Base-by-base conservation (phyloP, 1,140 invertebrate species). In the Brachionus asplanchnoidis region DNA sequence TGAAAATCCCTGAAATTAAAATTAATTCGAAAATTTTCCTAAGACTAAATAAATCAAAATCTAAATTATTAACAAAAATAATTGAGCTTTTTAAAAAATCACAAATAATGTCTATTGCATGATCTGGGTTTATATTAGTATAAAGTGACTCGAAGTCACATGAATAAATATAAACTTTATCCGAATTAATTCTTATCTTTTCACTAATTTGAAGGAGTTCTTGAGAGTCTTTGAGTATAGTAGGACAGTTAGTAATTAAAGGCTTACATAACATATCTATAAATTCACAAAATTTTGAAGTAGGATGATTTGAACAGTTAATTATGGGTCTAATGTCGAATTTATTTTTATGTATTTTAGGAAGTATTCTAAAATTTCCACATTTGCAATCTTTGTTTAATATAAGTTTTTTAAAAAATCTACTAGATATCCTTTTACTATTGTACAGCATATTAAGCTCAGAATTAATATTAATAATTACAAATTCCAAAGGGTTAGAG, bases 311-410 rank as follows among this genome's bases (percentile, higher is more conserved):
- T 14, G 32, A 32, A 11, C 20, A 70, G 28, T 28, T 70, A 28
- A 70, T 70, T 14, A 70, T 70, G 9, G 66, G 66, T 70, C 66
- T 70, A n/a, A 70, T 70, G 11, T 28, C 66, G 66, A 70, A 70
- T 70, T 70, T 70, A 28, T 70, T 9, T 28, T 70, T 70, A 28
- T 70, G 66, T 28, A 70, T 70, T 32, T 70, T 70, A 0, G 66
- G 20, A 7, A 70, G 14, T 28, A 8, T 32, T 12, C 11, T 26
- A 32, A 70, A 70, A 9, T 23, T 70, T n/a, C 66, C 66, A 9
- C 26, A 12, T 70, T 36, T 70, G 32, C 26, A 11, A 70, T 70
- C 32, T 12, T 46, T n/a, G 44, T 26, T 70, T 7, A 28, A 26
- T 28, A 32, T 70, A 14, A 70, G 28, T 28, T 28, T 26, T 12